These are phyloP conservation scores for Nomada hirtipes DNA, from an alignment of 2,888 invertebrate species.

Conservation along the genomic window DNA sequence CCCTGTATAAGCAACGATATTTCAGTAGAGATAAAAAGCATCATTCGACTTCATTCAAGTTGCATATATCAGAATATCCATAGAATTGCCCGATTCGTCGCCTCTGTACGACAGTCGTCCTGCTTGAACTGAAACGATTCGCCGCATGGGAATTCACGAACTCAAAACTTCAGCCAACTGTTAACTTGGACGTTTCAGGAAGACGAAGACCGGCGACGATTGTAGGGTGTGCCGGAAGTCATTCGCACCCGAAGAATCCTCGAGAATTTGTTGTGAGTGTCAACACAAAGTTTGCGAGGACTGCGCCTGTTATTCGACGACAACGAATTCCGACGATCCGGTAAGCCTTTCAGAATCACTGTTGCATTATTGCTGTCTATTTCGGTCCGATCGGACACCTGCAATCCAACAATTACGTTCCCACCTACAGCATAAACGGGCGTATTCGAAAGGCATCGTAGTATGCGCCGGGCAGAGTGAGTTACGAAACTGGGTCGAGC, in stretches of 20 bases:
- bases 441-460: neutral
- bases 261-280: conserved; percentile 95
- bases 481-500: neutral
- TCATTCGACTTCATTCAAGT: too few species aligned
- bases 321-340: conserved; percentile 92
- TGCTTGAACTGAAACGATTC: neutral
- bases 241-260: conserved; percentile 94
- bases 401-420: neutral
- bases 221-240: conserved; percentile 95
- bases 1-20: too few species aligned
- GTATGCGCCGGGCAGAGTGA: neutral
- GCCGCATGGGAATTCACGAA: neutral
- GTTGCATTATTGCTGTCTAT: conserved; percentile 15
- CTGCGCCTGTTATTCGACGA: conserved; percentile 95
- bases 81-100: too few species aligned
- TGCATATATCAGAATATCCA: too few species aligned
- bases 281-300: conserved; percentile 96
- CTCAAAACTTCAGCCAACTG: conserved; percentile 2
- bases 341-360: conserved; percentile 85
- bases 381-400: conserved; percentile 1
- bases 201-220: conserved; percentile 89
- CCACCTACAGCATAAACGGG: neutral
- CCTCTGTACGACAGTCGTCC: too few species aligned
- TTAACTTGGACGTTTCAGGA: conserved; percentile 73
- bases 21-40: too few species aligned